A percentile compares a stretch with the other conserved stretches of the same genome.
Conservation (phyloP, 2,888 invertebrate genomes). For the Agrochola circellaris region DNA sequence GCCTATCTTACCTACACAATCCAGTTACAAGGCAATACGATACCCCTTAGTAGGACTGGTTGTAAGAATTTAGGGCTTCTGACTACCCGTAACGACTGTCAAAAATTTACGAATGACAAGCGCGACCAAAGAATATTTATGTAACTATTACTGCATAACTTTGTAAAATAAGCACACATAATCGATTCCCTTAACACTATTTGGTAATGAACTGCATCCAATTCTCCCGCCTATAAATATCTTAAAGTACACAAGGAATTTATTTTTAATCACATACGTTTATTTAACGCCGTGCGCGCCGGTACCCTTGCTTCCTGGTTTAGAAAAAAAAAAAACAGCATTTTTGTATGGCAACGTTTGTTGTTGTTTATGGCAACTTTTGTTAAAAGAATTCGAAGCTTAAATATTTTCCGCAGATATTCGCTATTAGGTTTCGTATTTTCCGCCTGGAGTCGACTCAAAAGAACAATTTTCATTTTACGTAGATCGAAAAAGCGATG, state of each 20-base stretch:
- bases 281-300: constrained; percentile 34
- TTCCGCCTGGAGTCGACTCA: constrained; percentile 13
- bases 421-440: constrained; percentile 30
- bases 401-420: constrained; percentile 33
- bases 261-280: constrained; percentile 51
- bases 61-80: no score
- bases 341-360: constrained; percentile 36
- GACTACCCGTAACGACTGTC: no score
- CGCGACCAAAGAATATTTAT: not conserved
- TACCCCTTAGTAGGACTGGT: no score
- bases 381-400: constrained; percentile 30
- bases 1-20: no score
- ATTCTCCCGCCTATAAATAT: constrained; percentile 54
- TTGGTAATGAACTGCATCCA: constrained; percentile 50
- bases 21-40: no score
- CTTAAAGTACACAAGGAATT: constrained; percentile 31
- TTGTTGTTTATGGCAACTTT: constrained; percentile 26
- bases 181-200: constrained; percentile 27
- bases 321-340: constrained; percentile 36
- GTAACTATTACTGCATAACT: not conserved
- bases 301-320: constrained; percentile 48
- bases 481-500: constrained; percentile 3
- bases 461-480: constrained; percentile 39
- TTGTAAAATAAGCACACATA: not conserved
- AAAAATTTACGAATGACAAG: no score